Base-by-base conservation (phyloP, 2,113 vertebrate species). In the Perca schrenkii region DNA sequence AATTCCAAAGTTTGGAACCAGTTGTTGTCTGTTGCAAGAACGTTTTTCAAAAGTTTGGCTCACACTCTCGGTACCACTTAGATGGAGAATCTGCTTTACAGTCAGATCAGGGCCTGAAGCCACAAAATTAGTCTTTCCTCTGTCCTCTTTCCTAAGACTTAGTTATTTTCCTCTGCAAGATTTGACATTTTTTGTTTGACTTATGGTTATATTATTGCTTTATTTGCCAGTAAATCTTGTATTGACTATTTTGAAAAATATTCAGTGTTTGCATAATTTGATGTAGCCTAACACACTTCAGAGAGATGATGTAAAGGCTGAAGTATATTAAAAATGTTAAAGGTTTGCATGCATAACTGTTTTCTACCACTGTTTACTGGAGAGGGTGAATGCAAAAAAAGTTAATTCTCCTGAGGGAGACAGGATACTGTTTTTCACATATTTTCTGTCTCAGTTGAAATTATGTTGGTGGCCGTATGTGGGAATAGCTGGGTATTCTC, bases 371-470 rank as follows among this genome's bases (percentile, higher is more conserved):
- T 74, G 17, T 80, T 53, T 69, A 52, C 25, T 21, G 49, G 25
- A 52, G 21, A 62, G 43, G 43, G 14, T 49, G 40, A 78, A 73
- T 25, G 34, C 58, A 54, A 47, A 22, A 5, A 17, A 36, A 4
- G 14, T 46, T n/a, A 68, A 43, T 22, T 2, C 66, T 31, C 73
- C 22, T 15, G 11, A 47, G 58, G 54, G 52, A 70, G 62, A n/a
- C 57, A 6, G 8, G 31, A 22, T 56, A 34, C 34, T 56, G 17
- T 36, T 61, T 40, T 2, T 19, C 28, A 80, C 14, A 63, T 25
- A 74, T 85, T 74, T 78, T 71, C 17, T 31, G 21, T 70, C 58
- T 69, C 50, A 63, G 10, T 63, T 72, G 50, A 83, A 75, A 67
- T 34, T 21, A 65, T 56, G 8, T 15, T 73, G 21, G 47, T 57